Percentiles rank a stretch among this genome's conserved stretches.
These are phyloP conservation scores for Elgaria multicarinata DNA, from an alignment of 2,113 vertebrate species.

Conservation along the genomic window DNA sequence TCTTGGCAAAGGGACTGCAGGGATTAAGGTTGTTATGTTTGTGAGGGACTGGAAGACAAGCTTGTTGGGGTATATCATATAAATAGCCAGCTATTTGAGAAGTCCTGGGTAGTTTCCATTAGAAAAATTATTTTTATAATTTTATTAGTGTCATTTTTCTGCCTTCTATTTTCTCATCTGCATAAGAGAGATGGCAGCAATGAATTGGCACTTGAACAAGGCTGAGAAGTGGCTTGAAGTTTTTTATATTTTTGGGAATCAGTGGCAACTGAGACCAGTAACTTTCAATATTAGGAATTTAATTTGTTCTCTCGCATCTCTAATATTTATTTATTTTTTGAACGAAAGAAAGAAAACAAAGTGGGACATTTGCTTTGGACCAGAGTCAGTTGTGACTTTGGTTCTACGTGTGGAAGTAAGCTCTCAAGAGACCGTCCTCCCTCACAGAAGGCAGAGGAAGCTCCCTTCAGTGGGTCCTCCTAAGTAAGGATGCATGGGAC, in stretches of 20 bases:
- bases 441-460: too few relatives aligned
- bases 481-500: too few relatives aligned
- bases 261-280: not conserved
- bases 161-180: not conserved
- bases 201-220: not conserved
- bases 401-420: too few relatives aligned
- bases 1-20: not conserved
- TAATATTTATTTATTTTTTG: not conserved
- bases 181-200: not conserved
- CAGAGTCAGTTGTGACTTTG: not conserved
- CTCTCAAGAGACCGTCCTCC: too few relatives aligned
- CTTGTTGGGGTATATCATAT: not conserved
- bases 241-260: not conserved
- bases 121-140: not conserved
- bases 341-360: not conserved
- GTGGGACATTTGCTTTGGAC: not conserved
- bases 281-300: not conserved
- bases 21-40: slow-evolving; percentile 4
- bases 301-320: not conserved
- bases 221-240: not conserved
- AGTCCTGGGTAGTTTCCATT: not conserved
- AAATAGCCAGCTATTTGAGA: not conserved
- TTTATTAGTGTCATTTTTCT: not conserved
- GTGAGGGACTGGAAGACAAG: not conserved
- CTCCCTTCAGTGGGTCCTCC: too few relatives aligned